Base-by-base conservation (phyloP, 2,888 invertebrate genomes). In the Acronicta aceris region DNA sequence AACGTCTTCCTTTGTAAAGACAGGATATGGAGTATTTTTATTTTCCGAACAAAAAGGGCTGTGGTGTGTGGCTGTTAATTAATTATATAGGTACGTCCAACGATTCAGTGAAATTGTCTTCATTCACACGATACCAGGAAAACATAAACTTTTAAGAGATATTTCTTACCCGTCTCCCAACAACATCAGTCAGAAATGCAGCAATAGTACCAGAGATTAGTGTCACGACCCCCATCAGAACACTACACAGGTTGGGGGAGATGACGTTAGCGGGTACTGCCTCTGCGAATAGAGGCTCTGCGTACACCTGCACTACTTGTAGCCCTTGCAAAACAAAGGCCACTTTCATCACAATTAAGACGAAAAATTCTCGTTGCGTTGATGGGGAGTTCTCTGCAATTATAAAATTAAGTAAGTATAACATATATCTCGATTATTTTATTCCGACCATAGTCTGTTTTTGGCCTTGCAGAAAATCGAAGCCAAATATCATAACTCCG, bases 261-360 rank as follows among this genome's bases (percentile, higher is more conserved):
- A 66, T 69, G 33, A 55, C 51, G 71, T 90, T 84, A 49, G 56
- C 77, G 0, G 91, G 90, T 0, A 90, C 76, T 0, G 89, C 89
- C 40, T 86, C 81, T 0, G 72, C 63, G 59, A 92, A 92, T 40
- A 93, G 55, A 0, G 90, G 90, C 15, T 84, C 86, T 0, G 92
- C 91, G 59, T 90, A 92, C 17, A 91, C 90, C 68, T 89, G 87
- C 5, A 92, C 70, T 0, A 84, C 85, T 0, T 90, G 80, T 0
- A 90, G 50, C 0, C 92, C 92, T 85, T 92, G 90, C 71, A 88
- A 89, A 9, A 88, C 81, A n/a, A 81, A 72, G 0, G 85, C 71
- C 0, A 87, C 82, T 48, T 83, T 75, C 10, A 91, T 61, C 0
- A 76, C 65, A 0, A 89, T 43, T 1, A 80, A 67, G 2, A 89